Base-by-base conservation (phyloP, 2,113 vertebrate species). In the Protobothrops flavoviridis region DNA sequence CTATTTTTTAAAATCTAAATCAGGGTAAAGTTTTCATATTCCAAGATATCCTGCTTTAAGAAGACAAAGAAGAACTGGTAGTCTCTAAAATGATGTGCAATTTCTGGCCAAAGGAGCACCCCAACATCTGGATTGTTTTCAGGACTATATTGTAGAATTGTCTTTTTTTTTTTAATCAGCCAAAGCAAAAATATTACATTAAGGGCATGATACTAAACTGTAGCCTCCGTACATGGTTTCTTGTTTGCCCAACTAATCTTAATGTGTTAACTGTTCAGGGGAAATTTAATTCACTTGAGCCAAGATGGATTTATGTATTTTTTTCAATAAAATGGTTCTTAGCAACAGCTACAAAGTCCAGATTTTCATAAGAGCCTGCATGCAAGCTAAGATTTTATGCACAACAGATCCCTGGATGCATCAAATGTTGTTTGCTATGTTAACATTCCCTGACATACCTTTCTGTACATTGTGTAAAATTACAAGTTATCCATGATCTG, bases 141-240 rank as follows among this genome's bases (percentile, higher is more conserved):
- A 53, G 4, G 92, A 91, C 85, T 59, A 2, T 92, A 93, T 87
- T 93, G 91, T 52, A 87, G 13, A 48, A 6, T 55, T 89, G 87
- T 64, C 89, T 92, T 93, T 92, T 92, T 48, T 48, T 94, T 91
- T 93, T 92, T 50, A 93, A 74, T 7, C 74, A 87, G 29, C 56
- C 53, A 74, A 96, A 93, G 88, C 87, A 94, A 94, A 43, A 91
- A 7, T 50, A 21, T 5, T 21, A 50, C 48, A 24, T 55, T 26
- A 74, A 43, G 23, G 81, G 21, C 90, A 94, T 88, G 85, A 81
- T n/a, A 0, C 17, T 94, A 3, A 45, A 81, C 8, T 57, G 33
- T 88, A 89, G 43, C 81, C 93, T 81, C 48, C 57, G 21, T 45
- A 90, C 21, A 81, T 88, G 48, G 7, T 95, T n/a, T 94, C 86